A percentile compares a stretch with the other conserved stretches of the same genome.
Evolutionary conservation across 2,797 vertebrate genomes (phyloP).

Genomic region (Uromys caudimaculatus): DNA sequence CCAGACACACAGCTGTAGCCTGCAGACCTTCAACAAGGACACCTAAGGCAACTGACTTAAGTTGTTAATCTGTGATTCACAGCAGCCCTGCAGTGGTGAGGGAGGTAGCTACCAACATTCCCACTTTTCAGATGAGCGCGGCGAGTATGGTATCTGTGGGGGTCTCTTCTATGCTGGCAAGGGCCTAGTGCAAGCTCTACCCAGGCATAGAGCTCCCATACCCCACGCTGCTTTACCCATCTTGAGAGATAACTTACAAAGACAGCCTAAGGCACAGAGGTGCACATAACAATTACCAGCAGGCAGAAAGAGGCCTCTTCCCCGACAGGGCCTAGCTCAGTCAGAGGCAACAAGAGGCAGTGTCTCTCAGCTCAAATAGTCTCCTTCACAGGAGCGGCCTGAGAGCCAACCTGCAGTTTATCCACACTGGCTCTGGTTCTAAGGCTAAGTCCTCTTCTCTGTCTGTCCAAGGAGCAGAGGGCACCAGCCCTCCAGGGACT

Average conservation of each 20-base stretch:
- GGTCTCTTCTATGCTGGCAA: neutral
- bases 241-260: neutral
- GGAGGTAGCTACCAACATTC: neutral
- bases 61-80: neutral
- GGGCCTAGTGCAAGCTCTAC: neutral
- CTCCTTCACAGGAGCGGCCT: neutral
- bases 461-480: neutral
- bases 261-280: rapidly evolving
- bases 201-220: neutral
- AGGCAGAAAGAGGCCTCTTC: neutral
- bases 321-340: neutral
- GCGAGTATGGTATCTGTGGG: neutral
- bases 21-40: neutral
- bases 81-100: neutral
- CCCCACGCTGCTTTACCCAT: too few relatives aligned
- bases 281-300: neutral
- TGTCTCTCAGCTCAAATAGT: neutral
- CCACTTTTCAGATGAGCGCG: neutral
- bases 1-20: neutral
- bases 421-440: neutral
- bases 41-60: neutral
- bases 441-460: neutral
- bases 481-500: conserved; percentile 48
- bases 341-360: neutral
- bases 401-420: neutral